Evolutionary conservation across 2,797 vertebrate species (phyloP).

Genomic region (Thripadectes ignobilis): DNA sequence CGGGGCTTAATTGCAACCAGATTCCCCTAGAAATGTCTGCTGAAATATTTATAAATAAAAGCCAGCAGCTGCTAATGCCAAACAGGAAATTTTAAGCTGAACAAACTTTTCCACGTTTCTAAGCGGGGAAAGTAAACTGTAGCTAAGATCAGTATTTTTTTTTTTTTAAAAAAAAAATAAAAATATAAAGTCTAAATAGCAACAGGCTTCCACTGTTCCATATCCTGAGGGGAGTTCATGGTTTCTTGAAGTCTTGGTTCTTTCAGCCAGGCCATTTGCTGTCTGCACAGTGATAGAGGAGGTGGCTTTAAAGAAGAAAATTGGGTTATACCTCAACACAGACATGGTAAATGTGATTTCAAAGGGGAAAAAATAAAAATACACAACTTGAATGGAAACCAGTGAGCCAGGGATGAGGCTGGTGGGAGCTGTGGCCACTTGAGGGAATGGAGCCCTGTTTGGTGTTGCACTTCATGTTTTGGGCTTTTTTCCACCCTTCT

Average conservation of each 20-base stretch:
- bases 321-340: not conserved
- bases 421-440: not conserved
- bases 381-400: not conserved
- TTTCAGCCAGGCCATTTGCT: not conserved
- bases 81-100: conserved; percentile 69
- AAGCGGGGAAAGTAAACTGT: conserved; percentile 64
- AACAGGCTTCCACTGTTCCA: conserved; percentile 8
- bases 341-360: not conserved
- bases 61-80: conserved; percentile 65
- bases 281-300: not conserved
- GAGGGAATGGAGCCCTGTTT: not conserved
- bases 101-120: conserved; percentile 68
- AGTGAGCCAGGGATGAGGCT: not conserved
- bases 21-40: conserved; percentile 15
- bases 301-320: not conserved
- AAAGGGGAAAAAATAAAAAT: not conserved
- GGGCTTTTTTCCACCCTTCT: not conserved
- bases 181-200: conserved; percentile 1
- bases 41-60: conserved; percentile 68
- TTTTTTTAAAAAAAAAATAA: no score
- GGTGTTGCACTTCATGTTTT: not conserved
- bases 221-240: not conserved
- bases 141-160: not conserved
- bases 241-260: not conserved
- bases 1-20: not conserved